Evolutionary conservation across 2,888 invertebrate species (phyloP).

Genomic region (Agrochola lota): DNA sequence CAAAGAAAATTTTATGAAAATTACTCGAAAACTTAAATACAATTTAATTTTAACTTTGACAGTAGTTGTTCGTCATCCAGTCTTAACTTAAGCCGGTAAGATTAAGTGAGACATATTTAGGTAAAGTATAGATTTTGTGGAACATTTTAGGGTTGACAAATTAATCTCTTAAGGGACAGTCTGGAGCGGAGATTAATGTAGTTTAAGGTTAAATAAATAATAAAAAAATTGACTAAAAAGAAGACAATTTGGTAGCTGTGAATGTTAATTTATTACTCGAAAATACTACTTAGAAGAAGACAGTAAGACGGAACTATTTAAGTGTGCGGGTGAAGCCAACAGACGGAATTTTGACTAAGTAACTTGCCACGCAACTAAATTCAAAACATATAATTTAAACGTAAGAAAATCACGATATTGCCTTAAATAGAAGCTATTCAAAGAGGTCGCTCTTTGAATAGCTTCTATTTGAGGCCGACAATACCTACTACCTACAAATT

Average conservation of each 20-base stretch:
- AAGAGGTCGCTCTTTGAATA: slow-evolving; percentile 2
- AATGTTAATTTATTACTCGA: background rate
- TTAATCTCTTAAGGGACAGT: slow-evolving; percentile 27
- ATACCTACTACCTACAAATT: background rate
- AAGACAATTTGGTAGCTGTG: background rate
- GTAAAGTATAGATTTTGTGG: slow-evolving; percentile 41
- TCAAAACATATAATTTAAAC: background rate
- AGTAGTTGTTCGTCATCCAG: slow-evolving; percentile 18
- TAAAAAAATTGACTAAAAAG: background rate
- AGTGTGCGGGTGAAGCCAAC: background rate
- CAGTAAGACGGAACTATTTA: background rate
- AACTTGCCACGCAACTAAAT: background rate
- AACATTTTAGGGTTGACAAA: slow-evolving; percentile 36
- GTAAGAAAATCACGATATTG: background rate
- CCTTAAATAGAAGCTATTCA: no score
- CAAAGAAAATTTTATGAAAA: background rate
- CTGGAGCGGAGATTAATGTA: slow-evolving; percentile 6
- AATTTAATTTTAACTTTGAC: slow-evolving; percentile 2
- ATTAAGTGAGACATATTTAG: slow-evolving; percentile 42
- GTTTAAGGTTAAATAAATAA: background rate
- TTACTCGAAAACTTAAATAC: background rate
- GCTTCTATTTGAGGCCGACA: background rate
- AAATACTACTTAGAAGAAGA: background rate
- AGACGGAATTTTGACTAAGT: no score
- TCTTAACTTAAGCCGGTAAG: slow-evolving; percentile 23